Percentiles rank a stretch among this genome's conserved stretches.
phyloP scores from a whole-genome alignment of 2,797 vertebrate genomes.

The Tachyglossus aculeatus region DNA sequence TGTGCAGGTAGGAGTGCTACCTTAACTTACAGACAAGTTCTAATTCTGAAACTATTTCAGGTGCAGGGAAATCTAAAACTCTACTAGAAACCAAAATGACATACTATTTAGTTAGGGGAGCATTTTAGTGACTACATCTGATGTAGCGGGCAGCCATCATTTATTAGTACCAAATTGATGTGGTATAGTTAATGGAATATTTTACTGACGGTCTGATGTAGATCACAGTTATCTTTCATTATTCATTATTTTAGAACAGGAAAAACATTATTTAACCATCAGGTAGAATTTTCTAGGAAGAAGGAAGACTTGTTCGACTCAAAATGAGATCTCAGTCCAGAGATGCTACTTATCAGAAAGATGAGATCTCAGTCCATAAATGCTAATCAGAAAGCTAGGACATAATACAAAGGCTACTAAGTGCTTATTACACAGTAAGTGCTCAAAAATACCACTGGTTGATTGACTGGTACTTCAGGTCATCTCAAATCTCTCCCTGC shows the following conservation, averaged over 20 bases:
- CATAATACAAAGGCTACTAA: too few relatives aligned
- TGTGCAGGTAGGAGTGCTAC: not conserved
- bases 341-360: too few relatives aligned
- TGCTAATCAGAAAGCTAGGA: too few relatives aligned
- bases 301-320: not conserved
- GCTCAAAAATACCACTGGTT: too few relatives aligned
- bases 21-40: constrained; percentile 1
- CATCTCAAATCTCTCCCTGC: too few relatives aligned
- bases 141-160: not conserved
- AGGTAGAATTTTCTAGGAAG: not conserved
- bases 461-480: too few relatives aligned
- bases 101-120: not conserved
- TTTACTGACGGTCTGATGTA: not conserved
- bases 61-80: too few relatives aligned
- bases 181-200: not conserved
- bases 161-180: constrained; percentile 11
- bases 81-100: not conserved
- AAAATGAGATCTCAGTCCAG: not conserved
- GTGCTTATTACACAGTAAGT: too few relatives aligned
- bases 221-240: not conserved
- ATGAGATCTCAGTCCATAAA: not conserved
- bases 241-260: not conserved
- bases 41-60: too few relatives aligned
- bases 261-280: not conserved
- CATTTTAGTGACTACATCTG: not conserved